Base-by-base conservation (phyloP, 2,797 vertebrate species). In the Lindbergichthys nudifrons region DNA sequence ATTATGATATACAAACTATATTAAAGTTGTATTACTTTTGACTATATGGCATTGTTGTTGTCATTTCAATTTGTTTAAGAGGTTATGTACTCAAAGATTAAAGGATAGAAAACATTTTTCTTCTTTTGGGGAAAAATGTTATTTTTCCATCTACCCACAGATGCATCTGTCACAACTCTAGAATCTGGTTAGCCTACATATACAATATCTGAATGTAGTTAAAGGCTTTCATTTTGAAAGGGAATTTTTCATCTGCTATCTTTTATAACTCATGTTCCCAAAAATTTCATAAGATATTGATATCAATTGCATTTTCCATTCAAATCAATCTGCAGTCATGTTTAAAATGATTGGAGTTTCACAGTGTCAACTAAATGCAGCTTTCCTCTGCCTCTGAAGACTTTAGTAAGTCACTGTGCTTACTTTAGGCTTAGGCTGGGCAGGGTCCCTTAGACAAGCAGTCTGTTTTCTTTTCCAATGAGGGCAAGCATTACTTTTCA, bases 381-480 rank as follows among this genome's bases (percentile, higher is more conserved):
- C 26, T 52, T 70, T 75, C 73, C 73, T 79, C 26, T 26, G 65
- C 60, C 51, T 75, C 39, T 70, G 30, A 45, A 63, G 41, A 36
- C 65, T 71, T 47, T 26, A 26, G 45, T 70, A 64, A 51, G 62
- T 74, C 51, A 36, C 59, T 73, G 48, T 61, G 72, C 63, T 84
- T 76, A 78, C 56, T 76, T 50, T 59, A 66, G 65, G 71, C 65
- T 85, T 80, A 65, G 68, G 75, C 71, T 74, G 72, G 69, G 54
- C 75, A 60, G 59, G 61, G 73, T 84, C 73, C 65, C 70, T 82
- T 66, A 68, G 60, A 86, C 75, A 78, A 89, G 83, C 82, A 85
- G 58, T 80, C 88, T 82, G 76, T 88, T 88, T 90, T 89, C 65
- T 50, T 88, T 89, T 87, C 81, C 81, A 84, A 62, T 50, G 51